Conservation (phyloP, 2,797 vertebrate species). For the Aeoliscus strigatus region DNA sequence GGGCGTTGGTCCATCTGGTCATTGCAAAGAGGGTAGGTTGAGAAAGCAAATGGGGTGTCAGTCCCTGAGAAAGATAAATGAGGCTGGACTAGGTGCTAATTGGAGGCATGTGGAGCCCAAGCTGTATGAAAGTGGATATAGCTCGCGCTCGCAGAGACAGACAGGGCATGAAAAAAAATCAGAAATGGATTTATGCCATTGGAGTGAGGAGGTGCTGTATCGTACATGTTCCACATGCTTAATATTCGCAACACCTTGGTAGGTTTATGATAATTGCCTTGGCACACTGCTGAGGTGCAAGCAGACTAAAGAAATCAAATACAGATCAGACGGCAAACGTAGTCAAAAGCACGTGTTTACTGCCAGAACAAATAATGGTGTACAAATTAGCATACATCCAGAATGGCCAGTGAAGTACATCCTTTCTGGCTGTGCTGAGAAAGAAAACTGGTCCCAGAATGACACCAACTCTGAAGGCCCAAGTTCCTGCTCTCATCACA, state of each 20-base stretch:
- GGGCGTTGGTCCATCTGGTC: constrained; percentile 46
- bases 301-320: no score
- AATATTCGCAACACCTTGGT: constrained; percentile 12
- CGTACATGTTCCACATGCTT: constrained; percentile 11
- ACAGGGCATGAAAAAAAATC: no score
- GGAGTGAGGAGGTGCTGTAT: constrained; percentile 1
- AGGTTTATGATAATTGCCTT: neutral
- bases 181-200: constrained; percentile 3
- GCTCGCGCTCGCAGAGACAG: constrained; percentile 3
- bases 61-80: constrained; percentile 69
- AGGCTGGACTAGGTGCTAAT: constrained; percentile 73
- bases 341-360: no score
- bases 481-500: no score
- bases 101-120: constrained; percentile 70
- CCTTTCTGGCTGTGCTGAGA: no score
- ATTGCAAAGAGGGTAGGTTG: constrained; percentile 32
- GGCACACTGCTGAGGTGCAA: no score
- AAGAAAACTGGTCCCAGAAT: no score
- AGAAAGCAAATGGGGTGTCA: constrained; percentile 72
- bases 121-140: constrained; percentile 63
- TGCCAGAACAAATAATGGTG: no score
- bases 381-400: no score
- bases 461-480: no score
- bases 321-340: no score
- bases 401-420: no score